phyloP scores from a whole-genome alignment of 2,113 vertebrate species.

The Sander lucioperca region DNA sequence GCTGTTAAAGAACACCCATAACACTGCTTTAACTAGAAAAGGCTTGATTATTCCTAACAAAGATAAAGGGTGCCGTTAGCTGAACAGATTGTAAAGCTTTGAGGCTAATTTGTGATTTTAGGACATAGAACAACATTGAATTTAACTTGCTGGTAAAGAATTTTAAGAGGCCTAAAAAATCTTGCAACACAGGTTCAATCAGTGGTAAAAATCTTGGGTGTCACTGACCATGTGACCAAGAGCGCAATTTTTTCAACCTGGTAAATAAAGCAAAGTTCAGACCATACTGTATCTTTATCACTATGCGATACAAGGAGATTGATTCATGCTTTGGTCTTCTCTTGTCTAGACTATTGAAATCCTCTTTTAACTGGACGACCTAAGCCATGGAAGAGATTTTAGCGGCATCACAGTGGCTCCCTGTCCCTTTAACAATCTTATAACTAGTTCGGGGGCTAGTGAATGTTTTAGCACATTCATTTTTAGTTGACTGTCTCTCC shows the following conservation, averaged over 20 bases:
- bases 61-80: neutral
- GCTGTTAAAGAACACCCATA: too few relatives aligned
- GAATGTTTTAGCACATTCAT: neutral
- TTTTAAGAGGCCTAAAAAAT: neutral
- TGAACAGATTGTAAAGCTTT: neutral
- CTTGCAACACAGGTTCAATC: neutral
- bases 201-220: neutral
- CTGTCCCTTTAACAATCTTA: neutral
- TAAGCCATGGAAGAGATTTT: neutral
- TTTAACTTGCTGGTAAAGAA: neutral
- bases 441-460: too few relatives aligned
- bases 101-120: too few relatives aligned
- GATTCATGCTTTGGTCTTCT: neutral
- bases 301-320: neutral
- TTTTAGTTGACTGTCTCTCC: neutral
- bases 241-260: too few relatives aligned
- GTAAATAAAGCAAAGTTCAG: neutral
- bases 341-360: neutral
- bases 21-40: neutral
- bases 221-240: too few relatives aligned
- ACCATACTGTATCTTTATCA: neutral
- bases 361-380: neutral
- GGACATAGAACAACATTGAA: neutral
- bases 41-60: neutral
- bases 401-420: neutral